phyloP scores from a whole-genome alignment of 2,797 vertebrate genomes.

The Otolemur crassicaudatus region DNA sequence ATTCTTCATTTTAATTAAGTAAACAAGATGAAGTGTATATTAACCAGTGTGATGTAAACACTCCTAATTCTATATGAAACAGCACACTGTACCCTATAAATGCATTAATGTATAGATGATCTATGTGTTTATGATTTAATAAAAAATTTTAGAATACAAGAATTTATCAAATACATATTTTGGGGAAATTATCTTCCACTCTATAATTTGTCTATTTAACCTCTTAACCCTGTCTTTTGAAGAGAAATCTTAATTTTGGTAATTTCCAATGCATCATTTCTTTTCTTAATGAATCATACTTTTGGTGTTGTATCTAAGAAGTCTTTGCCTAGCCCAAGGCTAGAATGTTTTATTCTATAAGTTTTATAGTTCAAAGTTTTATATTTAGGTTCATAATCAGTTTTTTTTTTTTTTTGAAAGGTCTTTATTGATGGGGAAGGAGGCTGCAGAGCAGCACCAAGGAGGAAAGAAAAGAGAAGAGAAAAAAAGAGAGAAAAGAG shows the following conservation, averaged over 20 bases:
- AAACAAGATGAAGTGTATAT: no score
- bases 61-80: no score
- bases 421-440: no score
- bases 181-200: background rate
- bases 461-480: no score
- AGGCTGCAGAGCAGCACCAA: no score
- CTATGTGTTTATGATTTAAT: no score
- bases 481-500: no score
- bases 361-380: background rate
- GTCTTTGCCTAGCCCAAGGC: background rate
- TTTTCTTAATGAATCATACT: background rate
- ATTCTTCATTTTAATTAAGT: no score
- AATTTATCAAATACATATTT: background rate
- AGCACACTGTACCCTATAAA: no score
- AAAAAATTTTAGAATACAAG: background rate
- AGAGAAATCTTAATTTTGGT: background rate
- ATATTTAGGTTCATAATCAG: background rate
- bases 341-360: background rate
- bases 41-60: no score
- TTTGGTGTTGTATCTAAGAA: background rate
- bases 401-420: background rate
- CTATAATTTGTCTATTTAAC: background rate
- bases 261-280: background rate
- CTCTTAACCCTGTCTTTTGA: background rate
- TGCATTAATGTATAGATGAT: no score